phyloP scores from a whole-genome alignment of 2,888 invertebrate genomes.

The Chymomyza fuscimana region DNA sequence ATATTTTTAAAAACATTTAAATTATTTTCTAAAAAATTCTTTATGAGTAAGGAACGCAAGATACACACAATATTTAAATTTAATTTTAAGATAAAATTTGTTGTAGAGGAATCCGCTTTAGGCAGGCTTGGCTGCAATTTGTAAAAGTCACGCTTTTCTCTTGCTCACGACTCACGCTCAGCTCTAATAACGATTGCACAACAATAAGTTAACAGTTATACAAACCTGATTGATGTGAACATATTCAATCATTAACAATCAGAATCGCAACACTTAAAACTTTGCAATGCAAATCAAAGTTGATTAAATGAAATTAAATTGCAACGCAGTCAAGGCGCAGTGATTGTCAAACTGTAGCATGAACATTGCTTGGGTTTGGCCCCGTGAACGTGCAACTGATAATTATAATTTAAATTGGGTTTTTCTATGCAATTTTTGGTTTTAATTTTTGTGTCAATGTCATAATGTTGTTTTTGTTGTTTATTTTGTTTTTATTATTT shows the following conservation, averaged over 20 bases:
- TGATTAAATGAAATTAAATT: not conserved
- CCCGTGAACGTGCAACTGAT: not conserved
- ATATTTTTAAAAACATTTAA: too few relatives aligned
- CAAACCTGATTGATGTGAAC: not conserved
- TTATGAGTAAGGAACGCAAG: too few relatives aligned
- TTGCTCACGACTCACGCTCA: not conserved
- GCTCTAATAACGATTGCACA: not conserved
- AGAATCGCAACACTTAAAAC: not conserved
- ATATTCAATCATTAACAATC: not conserved
- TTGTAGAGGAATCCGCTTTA: too few relatives aligned
- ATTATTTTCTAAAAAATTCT: too few relatives aligned
- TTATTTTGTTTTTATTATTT: not conserved
- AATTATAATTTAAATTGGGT: not conserved
- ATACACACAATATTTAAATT: too few relatives aligned
- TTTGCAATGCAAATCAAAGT: slow-evolving; percentile 4
- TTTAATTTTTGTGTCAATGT: not conserved
- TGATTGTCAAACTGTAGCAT: slow-evolving; percentile 4
- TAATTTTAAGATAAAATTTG: too few relatives aligned
- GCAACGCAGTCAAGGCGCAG: not conserved
- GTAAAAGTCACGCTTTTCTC: not conserved
- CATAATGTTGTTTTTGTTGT: not conserved
- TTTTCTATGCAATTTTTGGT: not conserved
- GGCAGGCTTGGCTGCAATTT: too few relatives aligned
- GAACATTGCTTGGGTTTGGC: not conserved
- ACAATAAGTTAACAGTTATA: not conserved